Conservation (phyloP, 2,797 vertebrate species). For the Petrocephalus schoutedeni region DNA sequence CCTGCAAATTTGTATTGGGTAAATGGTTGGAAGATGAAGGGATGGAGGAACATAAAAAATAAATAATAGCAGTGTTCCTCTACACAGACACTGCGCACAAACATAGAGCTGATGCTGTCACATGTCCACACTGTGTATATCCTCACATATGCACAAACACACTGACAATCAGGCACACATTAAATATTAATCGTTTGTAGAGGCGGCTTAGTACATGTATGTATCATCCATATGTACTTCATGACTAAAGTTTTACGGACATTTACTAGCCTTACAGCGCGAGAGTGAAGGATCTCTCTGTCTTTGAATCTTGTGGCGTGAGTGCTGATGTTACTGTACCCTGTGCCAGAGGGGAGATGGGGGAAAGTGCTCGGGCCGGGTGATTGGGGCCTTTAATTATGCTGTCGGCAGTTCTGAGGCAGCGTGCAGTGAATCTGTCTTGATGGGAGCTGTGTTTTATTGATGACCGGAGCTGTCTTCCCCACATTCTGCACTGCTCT, state of each 20-base stretch:
- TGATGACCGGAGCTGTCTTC: conserved; percentile 6
- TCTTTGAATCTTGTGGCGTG: neutral
- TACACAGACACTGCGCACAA: neutral
- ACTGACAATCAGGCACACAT: neutral
- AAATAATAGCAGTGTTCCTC: neutral
- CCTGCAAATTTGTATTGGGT: neutral
- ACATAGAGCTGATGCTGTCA: neutral
- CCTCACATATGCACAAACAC: neutral
- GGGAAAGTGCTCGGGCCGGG: neutral
- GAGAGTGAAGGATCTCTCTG: neutral
- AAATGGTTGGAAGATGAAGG: neutral
- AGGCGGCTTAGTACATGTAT: neutral
- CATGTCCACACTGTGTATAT: neutral
- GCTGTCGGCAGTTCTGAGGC: neutral
- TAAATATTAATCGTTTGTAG: neutral
- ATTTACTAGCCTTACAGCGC: neutral
- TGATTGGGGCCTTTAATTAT: conserved; percentile 7
- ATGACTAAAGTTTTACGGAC: neutral
- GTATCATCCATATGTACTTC: neutral
- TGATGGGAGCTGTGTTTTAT: conserved; percentile 5
- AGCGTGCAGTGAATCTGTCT: neutral
- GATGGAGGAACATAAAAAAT: neutral
- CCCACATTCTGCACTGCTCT: neutral
- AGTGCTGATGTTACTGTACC: neutral
- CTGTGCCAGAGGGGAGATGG: neutral